Evolutionary conservation across 1,140 invertebrate genomes (phyloP).

Genomic region (Solen grandis): DNA sequence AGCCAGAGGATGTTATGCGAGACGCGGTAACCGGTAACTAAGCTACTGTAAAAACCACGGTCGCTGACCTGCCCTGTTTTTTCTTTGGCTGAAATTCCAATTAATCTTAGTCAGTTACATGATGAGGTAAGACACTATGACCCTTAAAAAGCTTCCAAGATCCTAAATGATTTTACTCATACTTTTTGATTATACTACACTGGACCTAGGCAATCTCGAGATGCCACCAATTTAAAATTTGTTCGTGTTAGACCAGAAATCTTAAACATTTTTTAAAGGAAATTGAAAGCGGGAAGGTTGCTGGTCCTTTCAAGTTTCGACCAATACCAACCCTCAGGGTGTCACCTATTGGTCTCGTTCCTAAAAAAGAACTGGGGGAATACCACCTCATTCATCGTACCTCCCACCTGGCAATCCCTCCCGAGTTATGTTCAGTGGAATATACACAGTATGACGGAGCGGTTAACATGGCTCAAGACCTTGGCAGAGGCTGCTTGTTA

Average conservation of each 20-base stretch:
- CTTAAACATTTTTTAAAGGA: constrained; percentile 12
- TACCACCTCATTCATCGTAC: constrained; percentile 29
- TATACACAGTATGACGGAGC: too few relatives aligned
- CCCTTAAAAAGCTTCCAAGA: not conserved
- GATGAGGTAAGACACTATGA: not conserved
- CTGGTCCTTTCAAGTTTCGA: not conserved
- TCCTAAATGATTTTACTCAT: not conserved
- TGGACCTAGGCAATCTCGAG: too few relatives aligned
- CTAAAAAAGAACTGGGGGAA: constrained; percentile 15
- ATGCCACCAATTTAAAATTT: constrained; percentile 39
- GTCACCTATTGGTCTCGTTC: constrained; percentile 23
- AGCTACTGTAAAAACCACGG: not conserved
- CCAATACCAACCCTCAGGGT: not conserved
- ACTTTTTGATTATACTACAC: not conserved
- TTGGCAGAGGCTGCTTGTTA: constrained; percentile 14
- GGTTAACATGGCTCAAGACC: too few relatives aligned
- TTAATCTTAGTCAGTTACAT: not conserved
- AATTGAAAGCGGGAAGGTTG: not conserved
- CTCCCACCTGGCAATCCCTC: constrained; percentile 15
- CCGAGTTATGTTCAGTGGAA: not conserved
- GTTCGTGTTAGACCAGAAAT: not conserved
- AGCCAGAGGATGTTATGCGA: too few relatives aligned
- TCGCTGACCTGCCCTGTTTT: not conserved
- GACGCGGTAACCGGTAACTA: too few relatives aligned
- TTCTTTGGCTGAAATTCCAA: not conserved